Percentiles rank a stretch among this genome's conserved stretches.
Conservation (phyloP, 37 sponge, comb jelly and placozoan genomes). For the Crambe crambe region DNA sequence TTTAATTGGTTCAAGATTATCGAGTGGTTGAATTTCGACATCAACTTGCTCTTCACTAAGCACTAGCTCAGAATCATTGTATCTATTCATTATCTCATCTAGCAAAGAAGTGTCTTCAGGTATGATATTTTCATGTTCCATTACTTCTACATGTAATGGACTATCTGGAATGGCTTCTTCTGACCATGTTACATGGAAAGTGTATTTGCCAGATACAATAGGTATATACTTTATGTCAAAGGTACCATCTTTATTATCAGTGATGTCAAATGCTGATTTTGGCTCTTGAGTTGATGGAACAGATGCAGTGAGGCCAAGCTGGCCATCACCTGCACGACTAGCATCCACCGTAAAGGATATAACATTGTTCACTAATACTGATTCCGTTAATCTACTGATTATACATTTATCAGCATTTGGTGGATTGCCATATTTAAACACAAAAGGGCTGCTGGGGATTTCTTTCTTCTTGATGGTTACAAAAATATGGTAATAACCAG, state of each 20-base stretch:
- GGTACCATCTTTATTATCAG: conserved; percentile 50
- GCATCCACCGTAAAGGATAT: conserved; percentile 49
- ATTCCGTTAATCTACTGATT: conserved; percentile 11
- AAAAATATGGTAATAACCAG: conserved; percentile 53
- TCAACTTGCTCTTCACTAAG: not conserved
- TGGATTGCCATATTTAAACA: conserved; percentile 53
- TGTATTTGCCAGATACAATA: conserved; percentile 39
- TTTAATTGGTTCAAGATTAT: not conserved
- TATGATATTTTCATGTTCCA: too few species aligned
- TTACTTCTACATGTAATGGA: conserved; percentile 27
- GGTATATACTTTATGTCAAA: conserved; percentile 9
- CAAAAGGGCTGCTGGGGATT: conserved; percentile 60
- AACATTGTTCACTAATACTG: conserved; percentile 12
- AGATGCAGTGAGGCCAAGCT: conserved; percentile 6
- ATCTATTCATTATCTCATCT: not conserved
- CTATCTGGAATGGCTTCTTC: conserved; percentile 44
- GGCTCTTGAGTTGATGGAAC: not conserved
- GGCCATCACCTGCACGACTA: conserved; percentile 42
- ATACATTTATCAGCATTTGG: conserved; percentile 43
- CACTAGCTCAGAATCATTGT: not conserved
- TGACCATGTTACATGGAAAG: conserved; percentile 41
- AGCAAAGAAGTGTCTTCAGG: too few species aligned
- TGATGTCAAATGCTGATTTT: conserved; percentile 2
- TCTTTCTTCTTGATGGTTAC: conserved; percentile 47
- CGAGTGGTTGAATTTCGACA: not conserved